phyloP scores from a whole-genome alignment of 2,888 invertebrate species.

The Drosophila colorata region DNA sequence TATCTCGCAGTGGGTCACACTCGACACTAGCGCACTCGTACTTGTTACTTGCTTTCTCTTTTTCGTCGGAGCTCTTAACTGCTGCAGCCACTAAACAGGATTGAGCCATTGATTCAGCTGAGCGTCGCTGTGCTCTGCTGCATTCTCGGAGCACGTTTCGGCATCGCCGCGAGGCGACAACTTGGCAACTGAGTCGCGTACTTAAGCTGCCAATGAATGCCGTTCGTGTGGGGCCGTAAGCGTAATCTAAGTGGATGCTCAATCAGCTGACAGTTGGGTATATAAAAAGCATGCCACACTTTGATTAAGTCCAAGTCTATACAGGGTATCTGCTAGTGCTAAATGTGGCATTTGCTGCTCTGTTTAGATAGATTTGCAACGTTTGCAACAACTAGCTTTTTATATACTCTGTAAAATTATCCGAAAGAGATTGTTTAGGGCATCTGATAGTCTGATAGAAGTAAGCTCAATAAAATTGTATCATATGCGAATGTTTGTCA shows the following conservation, averaged over 20 bases:
- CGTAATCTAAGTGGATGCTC: conserved; percentile 26
- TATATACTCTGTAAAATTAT: too few relatives aligned
- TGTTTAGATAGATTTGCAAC: too few relatives aligned
- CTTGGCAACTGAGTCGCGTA: conserved; percentile 12
- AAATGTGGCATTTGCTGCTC: too few relatives aligned
- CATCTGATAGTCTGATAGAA: too few relatives aligned
- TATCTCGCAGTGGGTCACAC: neutral
- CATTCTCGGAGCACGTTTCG: conserved; percentile 42
- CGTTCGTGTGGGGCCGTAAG: conserved; percentile 35
- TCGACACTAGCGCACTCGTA: too few relatives aligned
- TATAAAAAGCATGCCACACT: neutral
- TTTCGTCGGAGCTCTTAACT: conserved; percentile 31
- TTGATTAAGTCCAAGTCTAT: too few relatives aligned
- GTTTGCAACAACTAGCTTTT: too few relatives aligned
- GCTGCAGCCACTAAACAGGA: conserved; percentile 40
- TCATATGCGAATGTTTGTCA: too few relatives aligned
- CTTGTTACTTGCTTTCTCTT: neutral
- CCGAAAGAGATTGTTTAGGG: too few relatives aligned
- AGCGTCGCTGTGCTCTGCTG: conserved; percentile 27
- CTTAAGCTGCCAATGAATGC: conserved; percentile 57
- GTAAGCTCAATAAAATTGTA: too few relatives aligned
- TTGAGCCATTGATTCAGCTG: conserved; percentile 48
- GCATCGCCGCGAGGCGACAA: conserved; percentile 35
- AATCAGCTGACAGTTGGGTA: conserved; percentile 1
- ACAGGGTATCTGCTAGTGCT: too few relatives aligned